Evolutionary conservation across 92 coral and sea anemone genomes (phyloP), one percentile per base, ranked within the genome.

Genomic region (Isaurus tuberculatus): DNA sequence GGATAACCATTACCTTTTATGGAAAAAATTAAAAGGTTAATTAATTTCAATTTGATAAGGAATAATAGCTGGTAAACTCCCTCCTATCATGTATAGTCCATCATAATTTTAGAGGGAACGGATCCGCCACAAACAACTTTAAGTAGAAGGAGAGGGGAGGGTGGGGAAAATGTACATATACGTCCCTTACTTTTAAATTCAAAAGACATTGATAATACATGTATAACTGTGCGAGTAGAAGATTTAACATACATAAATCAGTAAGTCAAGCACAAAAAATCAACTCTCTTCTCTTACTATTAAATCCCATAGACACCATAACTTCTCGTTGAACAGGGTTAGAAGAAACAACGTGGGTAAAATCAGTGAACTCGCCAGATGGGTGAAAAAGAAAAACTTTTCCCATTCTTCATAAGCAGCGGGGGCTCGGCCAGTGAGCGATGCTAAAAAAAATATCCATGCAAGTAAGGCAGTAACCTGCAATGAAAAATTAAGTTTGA

Each of bases 1-100:
- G 82, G 20, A 57, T 33, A 2, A 77, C 19, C 82, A 77, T 77
- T 34, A 58, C 82, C 82, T 77, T 46, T 29, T 29, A 65, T 11
- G 17, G 22, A 67, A 31, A 16, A 17, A 67, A 34, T 17, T 13
- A 27, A 55, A 55, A 53, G 8, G 44, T 40, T 40, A 40, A 7
- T 13, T 2, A n/a, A n/a, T n/a, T n/a, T n/a, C n/a, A n/a, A n/a
- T 40, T 4, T 7, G 44, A 1, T 40, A 0, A 40, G 0, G 0
- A 40, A 40, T 7, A 40, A 40, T 2, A 40, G 44, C 44, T 7
- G 11, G 44, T 40, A 13, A 40, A 40, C 8, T 40, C 4, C 43
- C 8, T 37, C 0, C 43, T 37, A n/a, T n/a, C n/a, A n/a, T n/a
- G n/a, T n/a, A n/a, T n/a, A n/a, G n/a, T n/a, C n/a, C n/a, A n/a